phyloP scores from a whole-genome alignment of 2,888 invertebrate species.

The Drosophila siamana region DNA sequence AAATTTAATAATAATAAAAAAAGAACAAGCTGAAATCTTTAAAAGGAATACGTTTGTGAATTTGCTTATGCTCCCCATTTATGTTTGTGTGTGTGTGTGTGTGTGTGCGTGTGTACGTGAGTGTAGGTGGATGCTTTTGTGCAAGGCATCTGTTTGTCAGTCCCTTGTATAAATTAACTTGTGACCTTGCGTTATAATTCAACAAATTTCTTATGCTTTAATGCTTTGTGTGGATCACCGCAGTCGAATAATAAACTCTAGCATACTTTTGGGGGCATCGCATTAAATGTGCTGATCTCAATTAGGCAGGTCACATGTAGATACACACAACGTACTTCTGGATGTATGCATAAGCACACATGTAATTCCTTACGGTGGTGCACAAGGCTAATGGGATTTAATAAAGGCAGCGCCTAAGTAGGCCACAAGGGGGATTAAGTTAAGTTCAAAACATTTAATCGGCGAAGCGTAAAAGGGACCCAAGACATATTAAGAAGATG shows the following conservation, averaged over 20 bases:
- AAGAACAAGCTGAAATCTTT: conserved; percentile 28
- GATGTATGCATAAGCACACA: neutral
- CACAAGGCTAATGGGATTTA: conserved; percentile 36
- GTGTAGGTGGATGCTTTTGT: conserved; percentile 25
- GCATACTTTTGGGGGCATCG: conserved; percentile 34
- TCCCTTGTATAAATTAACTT: conserved; percentile 71
- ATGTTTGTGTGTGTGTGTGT: neutral
- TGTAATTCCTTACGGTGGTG: neutral
- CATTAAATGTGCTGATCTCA: conserved; percentile 54
- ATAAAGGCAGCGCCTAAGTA: conserved; percentile 36
- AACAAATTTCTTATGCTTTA: conserved; percentile 69
- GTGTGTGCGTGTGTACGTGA: conserved; percentile 6
- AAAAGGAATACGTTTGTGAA: conserved; percentile 20
- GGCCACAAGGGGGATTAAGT: conserved; percentile 26
- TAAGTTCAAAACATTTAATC: conserved; percentile 42
- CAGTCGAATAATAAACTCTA: conserved; percentile 35
- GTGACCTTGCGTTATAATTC: conserved; percentile 69
- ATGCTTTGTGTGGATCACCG: conserved; percentile 40
- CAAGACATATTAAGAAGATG: conserved; percentile 9
- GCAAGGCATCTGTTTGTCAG: conserved; percentile 42
- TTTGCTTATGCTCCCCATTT: neutral
- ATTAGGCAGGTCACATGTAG: conserved; percentile 44
- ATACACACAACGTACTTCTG: neutral
- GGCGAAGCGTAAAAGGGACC: conserved; percentile 36
- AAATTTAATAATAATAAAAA: conserved; percentile 59